Conservation (phyloP, 2,888 invertebrate genomes). For the Germaria angustata region DNA sequence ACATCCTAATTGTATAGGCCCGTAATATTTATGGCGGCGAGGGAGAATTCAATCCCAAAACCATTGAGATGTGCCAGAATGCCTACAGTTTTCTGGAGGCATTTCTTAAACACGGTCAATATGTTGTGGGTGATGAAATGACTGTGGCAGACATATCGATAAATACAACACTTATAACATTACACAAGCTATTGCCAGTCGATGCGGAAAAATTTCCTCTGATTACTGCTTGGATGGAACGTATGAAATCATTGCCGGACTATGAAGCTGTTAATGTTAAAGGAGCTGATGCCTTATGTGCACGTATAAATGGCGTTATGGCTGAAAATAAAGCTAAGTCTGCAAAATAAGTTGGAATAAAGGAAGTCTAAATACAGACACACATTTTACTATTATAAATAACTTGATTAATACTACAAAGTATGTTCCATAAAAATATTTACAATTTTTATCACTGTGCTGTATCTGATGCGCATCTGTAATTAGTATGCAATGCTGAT, state of each 20-base stretch:
- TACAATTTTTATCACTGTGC: no score
- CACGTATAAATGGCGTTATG: slow-evolving; percentile 72
- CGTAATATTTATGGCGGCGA: slow-evolving; percentile 76
- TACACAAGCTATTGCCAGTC: slow-evolving; percentile 77
- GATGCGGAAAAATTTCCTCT: slow-evolving; percentile 72
- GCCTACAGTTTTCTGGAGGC: slow-evolving; percentile 77
- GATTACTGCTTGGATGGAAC: slow-evolving; percentile 74
- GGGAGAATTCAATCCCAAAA: slow-evolving; percentile 72
- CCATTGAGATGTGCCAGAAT: slow-evolving; percentile 73
- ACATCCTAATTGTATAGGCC: slow-evolving; percentile 72
- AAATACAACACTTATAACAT: slow-evolving; percentile 78
- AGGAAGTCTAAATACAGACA: no score
- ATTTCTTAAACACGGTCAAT: slow-evolving; percentile 74
- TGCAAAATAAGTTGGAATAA: slow-evolving; percentile 46
- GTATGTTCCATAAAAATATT: no score
- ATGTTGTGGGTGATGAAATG: slow-evolving; percentile 73
- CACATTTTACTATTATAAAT: not conserved
- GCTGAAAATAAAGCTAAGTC: slow-evolving; percentile 69
- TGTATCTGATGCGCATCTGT: no score
- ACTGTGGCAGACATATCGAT: slow-evolving; percentile 81
- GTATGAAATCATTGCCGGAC: slow-evolving; percentile 74
- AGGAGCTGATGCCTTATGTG: slow-evolving; percentile 74
- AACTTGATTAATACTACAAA: no score
- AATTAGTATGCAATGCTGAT: no score
- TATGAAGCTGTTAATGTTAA: slow-evolving; percentile 75